Evolutionary conservation across 2,113 vertebrate species (phyloP).

Genomic region (Pica pica): DNA sequence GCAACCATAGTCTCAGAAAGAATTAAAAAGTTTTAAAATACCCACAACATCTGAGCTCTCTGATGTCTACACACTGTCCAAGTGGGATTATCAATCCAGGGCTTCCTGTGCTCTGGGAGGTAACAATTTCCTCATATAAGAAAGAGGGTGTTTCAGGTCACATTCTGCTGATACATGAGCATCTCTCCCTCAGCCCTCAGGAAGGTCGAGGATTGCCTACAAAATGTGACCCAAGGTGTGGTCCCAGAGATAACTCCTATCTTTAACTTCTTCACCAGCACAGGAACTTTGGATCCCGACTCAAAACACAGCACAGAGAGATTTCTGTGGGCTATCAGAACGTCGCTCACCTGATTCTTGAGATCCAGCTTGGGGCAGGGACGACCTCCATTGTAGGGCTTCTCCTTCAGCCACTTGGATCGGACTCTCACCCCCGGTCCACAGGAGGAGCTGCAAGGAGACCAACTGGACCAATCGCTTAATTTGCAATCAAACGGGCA

Average conservation of each 20-base stretch:
- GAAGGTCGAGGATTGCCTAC: not conserved
- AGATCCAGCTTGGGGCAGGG: slow-evolving; percentile 93
- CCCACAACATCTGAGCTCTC: not conserved
- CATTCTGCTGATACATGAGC: not conserved
- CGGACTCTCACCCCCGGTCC: slow-evolving; percentile 86
- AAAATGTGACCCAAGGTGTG: not conserved
- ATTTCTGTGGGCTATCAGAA: not conserved
- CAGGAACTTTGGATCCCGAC: not conserved
- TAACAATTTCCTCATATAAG: not conserved
- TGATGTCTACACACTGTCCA: not conserved
- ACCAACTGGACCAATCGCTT: slow-evolving; percentile 94
- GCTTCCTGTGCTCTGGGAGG: not conserved
- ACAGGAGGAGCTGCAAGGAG: slow-evolving; percentile 87
- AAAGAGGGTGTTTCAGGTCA: not conserved
- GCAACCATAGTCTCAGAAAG: not conserved
- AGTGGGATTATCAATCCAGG: not conserved
- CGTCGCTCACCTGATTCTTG: slow-evolving; percentile 91
- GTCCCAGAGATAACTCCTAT: not conserved
- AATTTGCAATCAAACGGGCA: slow-evolving; percentile 96
- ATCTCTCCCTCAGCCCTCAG: not conserved
- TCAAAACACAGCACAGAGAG: not conserved
- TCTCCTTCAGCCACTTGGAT: slow-evolving; percentile 94
- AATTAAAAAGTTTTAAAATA: not conserved
- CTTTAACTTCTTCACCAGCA: not conserved
- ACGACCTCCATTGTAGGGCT: slow-evolving; percentile 92